phyloP scores from a whole-genome alignment of 2,888 invertebrate genomes.

The Ophioninae sp. region DNA sequence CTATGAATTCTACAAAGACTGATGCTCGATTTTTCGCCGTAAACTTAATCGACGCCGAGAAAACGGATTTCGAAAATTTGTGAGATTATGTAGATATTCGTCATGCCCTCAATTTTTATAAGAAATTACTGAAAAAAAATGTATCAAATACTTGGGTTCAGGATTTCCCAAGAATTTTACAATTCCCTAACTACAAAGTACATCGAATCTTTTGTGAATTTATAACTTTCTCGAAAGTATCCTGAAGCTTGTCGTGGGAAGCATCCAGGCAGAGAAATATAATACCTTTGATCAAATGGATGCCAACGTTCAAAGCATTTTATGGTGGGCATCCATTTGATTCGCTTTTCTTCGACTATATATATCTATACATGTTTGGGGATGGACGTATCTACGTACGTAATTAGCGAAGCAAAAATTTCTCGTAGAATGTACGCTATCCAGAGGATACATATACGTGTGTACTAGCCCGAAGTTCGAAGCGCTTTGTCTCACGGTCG shows the following conservation, averaged over 20 bases:
- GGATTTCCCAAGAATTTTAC: not conserved
- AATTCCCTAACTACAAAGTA: not conserved
- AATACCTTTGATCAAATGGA: not conserved
- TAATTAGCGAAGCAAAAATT: slow-evolving; percentile 20
- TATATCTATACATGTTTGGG: not conserved
- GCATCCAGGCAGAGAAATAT: not conserved
- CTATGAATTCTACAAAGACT: too few relatives aligned
- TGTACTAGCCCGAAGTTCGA: slow-evolving; percentile 32
- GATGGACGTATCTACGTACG: not conserved
- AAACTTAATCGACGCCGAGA: too few relatives aligned
- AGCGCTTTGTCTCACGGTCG: slow-evolving; percentile 36
- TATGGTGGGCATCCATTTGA: not conserved
- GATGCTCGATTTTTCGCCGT: too few relatives aligned
- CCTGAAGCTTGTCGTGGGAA: not conserved
- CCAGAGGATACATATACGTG: not conserved
- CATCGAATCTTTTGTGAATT: not conserved
- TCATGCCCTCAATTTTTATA: too few relatives aligned
- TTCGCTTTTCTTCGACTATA: not conserved
- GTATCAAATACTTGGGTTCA: not conserved
- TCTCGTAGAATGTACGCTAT: not conserved
- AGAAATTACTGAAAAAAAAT: too few relatives aligned
- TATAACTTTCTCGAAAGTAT: not conserved
- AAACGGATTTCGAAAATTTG: too few relatives aligned
- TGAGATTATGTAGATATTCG: too few relatives aligned
- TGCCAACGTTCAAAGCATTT: not conserved